Percentiles rank a stretch among this genome's conserved stretches.
Evolutionary conservation across 2,797 vertebrate species (phyloP).

Genomic region (Naso thynnoides): DNA sequence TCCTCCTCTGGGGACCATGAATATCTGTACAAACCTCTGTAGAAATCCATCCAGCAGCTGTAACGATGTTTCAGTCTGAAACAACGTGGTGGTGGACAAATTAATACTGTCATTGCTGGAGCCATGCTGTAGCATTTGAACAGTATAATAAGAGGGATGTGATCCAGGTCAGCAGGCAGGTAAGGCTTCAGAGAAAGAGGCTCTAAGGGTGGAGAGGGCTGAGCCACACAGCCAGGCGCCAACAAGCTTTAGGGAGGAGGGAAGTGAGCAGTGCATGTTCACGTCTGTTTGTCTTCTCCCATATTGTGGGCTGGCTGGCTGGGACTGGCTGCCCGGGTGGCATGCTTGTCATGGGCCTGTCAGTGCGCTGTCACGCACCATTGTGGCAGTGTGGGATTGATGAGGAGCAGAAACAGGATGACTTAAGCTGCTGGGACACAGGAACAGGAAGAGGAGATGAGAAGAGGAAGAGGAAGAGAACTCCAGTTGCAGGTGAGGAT

Average conservation of each 20-base stretch:
- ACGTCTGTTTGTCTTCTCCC: slow-evolving; percentile 80
- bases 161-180: slow-evolving; percentile 34
- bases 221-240: slow-evolving; percentile 47
- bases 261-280: slow-evolving; percentile 61
- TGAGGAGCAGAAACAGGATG: slow-evolving; percentile 80
- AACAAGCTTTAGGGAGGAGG: slow-evolving; percentile 49
- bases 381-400: slow-evolving; percentile 83
- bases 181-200: slow-evolving; percentile 34
- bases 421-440: slow-evolving; percentile 56
- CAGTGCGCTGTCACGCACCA: slow-evolving; percentile 75
- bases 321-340: slow-evolving; percentile 66
- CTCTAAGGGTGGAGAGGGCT: slow-evolving; percentile 28
- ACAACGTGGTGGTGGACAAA: background rate
- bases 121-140: background rate
- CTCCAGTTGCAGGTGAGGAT: slow-evolving; percentile 16
- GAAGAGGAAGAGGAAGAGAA: slow-evolving; percentile 45
- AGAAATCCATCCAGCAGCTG: background rate
- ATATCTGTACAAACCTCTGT: background rate
- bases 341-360: slow-evolving; percentile 68
- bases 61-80: background rate
- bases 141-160: slow-evolving; percentile 47
- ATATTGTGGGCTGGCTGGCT: slow-evolving; percentile 39
- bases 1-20: slow-evolving; percentile 11
- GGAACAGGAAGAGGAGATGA: slow-evolving; percentile 64
- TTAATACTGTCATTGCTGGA: background rate